Evolutionary conservation across 2,113 vertebrate species (phyloP).

Genomic region (Mustela nigripes): DNA sequence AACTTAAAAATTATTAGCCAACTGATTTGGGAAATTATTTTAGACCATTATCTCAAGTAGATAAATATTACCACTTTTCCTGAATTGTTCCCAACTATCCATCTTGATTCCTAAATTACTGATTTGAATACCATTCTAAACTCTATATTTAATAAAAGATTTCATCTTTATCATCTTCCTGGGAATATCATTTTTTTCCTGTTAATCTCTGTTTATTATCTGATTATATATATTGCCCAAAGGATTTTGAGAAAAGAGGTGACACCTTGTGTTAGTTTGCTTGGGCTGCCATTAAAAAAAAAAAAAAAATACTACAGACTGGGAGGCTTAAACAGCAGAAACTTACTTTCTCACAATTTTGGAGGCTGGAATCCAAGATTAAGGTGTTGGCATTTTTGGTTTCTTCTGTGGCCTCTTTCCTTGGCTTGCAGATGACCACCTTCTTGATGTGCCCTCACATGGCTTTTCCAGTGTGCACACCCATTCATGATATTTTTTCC

Average conservation of each 20-base stretch:
- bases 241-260: neutral
- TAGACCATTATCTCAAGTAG: neutral
- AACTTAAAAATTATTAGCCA: neutral
- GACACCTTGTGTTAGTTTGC: neutral
- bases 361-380: neutral
- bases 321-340: neutral
- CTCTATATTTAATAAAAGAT: neutral
- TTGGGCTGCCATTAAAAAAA: neutral
- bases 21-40: neutral
- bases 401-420: neutral
- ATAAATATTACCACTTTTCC: neutral
- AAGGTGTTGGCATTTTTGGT: rapidly evolving
- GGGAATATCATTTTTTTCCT: neutral
- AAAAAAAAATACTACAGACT: neutral
- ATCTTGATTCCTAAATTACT: neutral
- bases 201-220: neutral
- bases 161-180: neutral
- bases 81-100: neutral
- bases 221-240: neutral
- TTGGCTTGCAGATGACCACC: neutral
- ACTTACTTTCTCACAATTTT: neutral
- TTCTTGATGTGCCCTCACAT: rapidly evolving
- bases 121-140: neutral
- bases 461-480: neutral
- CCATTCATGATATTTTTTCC: rapidly evolving